Conservation (phyloP, 1,140 invertebrate genomes). For the Lamellibrachia luymesi region DNA sequence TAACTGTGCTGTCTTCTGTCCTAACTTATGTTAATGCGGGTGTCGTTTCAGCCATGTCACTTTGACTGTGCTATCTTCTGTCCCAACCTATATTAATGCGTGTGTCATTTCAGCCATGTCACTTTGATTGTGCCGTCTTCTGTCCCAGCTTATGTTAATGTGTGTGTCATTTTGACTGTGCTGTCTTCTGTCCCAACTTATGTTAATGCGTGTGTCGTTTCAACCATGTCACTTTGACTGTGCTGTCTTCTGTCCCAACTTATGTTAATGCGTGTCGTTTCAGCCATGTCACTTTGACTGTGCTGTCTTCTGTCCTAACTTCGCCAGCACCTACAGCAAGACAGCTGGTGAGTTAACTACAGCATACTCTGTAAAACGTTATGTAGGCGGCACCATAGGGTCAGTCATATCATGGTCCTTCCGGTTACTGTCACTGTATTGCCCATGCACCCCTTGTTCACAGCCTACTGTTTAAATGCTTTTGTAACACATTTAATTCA, state of each 20-base stretch:
- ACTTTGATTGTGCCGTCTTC: too few species aligned
- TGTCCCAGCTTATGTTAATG: constrained; percentile 35
- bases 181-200: too few species aligned
- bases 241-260: neutral
- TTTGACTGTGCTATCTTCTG: too few species aligned
- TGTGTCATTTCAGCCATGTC: too few species aligned
- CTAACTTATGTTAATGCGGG: too few species aligned
- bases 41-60: too few species aligned
- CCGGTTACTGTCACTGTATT: neutral
- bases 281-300: neutral
- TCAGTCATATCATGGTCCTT: constrained; percentile 13
- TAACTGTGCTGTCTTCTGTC: too few species aligned
- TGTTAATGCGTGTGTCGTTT: too few species aligned
- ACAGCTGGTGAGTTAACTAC: constrained; percentile 37
- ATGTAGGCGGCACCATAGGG: neutral
- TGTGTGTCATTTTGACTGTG: constrained; percentile 25
- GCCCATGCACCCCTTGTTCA: neutral
- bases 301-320: neutral
- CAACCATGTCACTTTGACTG: too few species aligned
- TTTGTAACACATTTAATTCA: too few species aligned
- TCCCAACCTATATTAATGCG: too few species aligned
- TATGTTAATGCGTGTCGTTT: neutral
- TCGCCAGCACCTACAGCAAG: constrained; percentile 33
- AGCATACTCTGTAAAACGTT: constrained; percentile 21
- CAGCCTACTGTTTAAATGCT: neutral